Evolutionary conservation across 2,797 vertebrate species (phyloP), one percentile per base, ranked within the genome.

Genomic region (Peromyscus attwateri): DNA sequence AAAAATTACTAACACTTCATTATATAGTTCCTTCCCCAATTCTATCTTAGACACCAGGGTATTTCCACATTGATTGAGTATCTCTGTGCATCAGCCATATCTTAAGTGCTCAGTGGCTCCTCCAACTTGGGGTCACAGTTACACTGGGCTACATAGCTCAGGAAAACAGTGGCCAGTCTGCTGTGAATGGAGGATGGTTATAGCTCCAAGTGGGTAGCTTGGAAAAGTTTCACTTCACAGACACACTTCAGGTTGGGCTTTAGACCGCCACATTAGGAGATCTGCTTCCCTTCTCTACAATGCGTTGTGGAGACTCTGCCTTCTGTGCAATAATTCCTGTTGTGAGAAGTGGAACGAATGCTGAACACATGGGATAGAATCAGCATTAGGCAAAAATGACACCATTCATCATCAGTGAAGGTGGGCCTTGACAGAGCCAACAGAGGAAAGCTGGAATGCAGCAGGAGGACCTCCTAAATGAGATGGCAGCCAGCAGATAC

Each of bases 41-140:
- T 52, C 49, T 52, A 52, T 52, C 49, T 52, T 52, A 52, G 49
- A 52, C 49, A 52, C 49, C 49, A 52, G 49, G 49, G 49, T 52
- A 52, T 52, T 52, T 52, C 49, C 25, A 37, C 1, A 60, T 4
- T 13, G 11, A 29, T 0, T 49, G 55, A 14, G 37, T 40, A 40
- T 14, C n/a, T 82, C 55, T 85, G 57, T 34, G 40, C 29, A 57
- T 43, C 5, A 68, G 29, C n/a, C 6, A 10, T 3, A 27, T 37
- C 34, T 27, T 75, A 9, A 3, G 6, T 23, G 29, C n/a, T 87
- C 52, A 14, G 29, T 31, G 23, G 55, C 16, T 37, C 19, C 3
- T 0, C 14, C 19, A 49, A 31, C 8, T 2, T 27, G 19, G 46
- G 62, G 21, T 43, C 14, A 0, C 0, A 0, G 2, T n/a, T 37